Evolutionary conservation across 53 echinoderm and acorn worm species (phyloP).

Genomic region (Zoroaster sp.): DNA sequence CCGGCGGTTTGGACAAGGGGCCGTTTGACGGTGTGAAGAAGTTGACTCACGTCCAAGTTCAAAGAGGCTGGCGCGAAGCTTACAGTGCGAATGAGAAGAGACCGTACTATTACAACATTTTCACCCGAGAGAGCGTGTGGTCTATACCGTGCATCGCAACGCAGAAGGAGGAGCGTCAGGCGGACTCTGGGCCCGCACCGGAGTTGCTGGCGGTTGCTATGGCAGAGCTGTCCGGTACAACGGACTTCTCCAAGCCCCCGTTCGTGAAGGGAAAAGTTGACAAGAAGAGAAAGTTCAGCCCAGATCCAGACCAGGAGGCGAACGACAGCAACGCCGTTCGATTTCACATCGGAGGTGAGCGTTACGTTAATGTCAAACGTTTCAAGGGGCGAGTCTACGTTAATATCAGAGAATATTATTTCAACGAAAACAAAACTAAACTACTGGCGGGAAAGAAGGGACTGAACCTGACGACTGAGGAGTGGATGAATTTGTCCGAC

Average conservation of each 20-base stretch:
- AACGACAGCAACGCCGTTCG: neutral
- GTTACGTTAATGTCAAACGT: no score
- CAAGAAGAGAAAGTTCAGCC: constrained; percentile 8
- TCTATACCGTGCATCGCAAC: no score
- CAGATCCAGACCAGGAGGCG: constrained; percentile 2
- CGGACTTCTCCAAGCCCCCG: neutral
- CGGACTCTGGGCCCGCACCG: neutral
- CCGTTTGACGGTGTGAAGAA: neutral
- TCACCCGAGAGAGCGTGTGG: no score
- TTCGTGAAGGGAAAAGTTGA: neutral
- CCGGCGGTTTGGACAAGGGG: neutral
- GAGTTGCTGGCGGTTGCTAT: neutral
- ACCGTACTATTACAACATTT: neutral
- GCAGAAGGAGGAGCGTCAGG: no score
- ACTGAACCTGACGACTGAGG: neutral
- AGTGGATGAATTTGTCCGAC: neutral
- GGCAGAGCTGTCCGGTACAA: neutral
- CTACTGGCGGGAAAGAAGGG: no score
- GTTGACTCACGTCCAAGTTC: neutral
- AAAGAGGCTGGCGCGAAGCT: neutral
- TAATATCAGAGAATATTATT: no score
- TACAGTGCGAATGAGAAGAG: neutral
- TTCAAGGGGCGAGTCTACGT: no score
- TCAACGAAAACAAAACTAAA: no score
- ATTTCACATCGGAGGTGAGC: neutral